These are phyloP conservation scores for Anabas testudineus DNA, from an alignment of 2,797 vertebrate genomes.

Conservation along the genomic window DNA sequence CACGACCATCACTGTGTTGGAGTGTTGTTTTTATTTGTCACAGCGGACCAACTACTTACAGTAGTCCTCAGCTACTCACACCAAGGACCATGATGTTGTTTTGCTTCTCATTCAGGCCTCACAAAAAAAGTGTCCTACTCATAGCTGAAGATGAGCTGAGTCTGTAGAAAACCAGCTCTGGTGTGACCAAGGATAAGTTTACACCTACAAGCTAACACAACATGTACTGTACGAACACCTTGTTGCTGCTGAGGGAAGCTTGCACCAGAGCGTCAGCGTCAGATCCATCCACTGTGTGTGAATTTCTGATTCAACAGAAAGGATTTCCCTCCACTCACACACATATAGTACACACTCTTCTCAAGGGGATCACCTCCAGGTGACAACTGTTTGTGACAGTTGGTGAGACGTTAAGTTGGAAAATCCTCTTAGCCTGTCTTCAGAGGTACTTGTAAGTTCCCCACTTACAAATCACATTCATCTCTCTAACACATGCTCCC, in stretches of 20 bases:
- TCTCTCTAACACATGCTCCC: slow-evolving; percentile 34
- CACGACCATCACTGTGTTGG: slow-evolving; percentile 5
- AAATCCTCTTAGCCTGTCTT: slow-evolving; percentile 75
- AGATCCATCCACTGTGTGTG: not conserved
- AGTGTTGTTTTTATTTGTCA: slow-evolving; percentile 11
- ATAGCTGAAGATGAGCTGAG: not conserved
- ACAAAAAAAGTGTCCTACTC: not conserved
- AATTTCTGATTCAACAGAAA: not conserved
- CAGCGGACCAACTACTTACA: not conserved
- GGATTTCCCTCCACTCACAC: slow-evolving; percentile 11
- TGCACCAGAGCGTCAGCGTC: slow-evolving; percentile 35
- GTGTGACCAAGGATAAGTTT: not conserved
- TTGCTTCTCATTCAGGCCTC: not conserved
- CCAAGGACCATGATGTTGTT: not conserved
- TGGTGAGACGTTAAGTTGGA: slow-evolving; percentile 71
- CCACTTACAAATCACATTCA: slow-evolving; percentile 22
- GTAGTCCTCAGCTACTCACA: slow-evolving; percentile 13
- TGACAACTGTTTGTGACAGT: slow-evolving; percentile 75
- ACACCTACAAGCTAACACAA: not conserved
- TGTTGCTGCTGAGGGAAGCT: slow-evolving; percentile 22
- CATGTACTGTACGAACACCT: slow-evolving; percentile 17
- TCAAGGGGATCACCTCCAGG: slow-evolving; percentile 69
- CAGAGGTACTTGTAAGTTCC: slow-evolving; percentile 25
- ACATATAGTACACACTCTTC: not conserved
- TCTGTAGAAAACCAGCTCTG: not conserved